phyloP scores from a whole-genome alignment of 2,888 invertebrate genomes.

The Argyra leucocephala region DNA sequence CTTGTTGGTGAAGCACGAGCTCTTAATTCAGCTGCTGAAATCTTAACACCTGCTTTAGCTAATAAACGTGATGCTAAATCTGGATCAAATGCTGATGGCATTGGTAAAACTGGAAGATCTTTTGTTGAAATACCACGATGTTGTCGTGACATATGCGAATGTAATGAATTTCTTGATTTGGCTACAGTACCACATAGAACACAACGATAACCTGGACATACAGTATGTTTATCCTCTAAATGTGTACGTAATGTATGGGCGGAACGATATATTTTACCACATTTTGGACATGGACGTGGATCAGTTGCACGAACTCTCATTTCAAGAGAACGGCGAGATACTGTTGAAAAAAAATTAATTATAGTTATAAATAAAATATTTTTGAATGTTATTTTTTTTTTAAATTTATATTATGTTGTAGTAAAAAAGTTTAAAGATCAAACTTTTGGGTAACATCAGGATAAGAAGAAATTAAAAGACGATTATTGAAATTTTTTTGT shows the following conservation, averaged over 20 bases:
- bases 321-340: slow-evolving; percentile 71
- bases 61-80: slow-evolving; percentile 76
- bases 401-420: not conserved
- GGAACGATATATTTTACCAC: slow-evolving; percentile 84
- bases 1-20: slow-evolving; percentile 75
- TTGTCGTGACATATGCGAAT: slow-evolving; percentile 89
- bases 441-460: not conserved
- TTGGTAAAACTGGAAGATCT: slow-evolving; percentile 82
- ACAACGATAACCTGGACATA: slow-evolving; percentile 85
- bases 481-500: not conserved
- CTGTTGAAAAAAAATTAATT: slow-evolving; percentile 41
- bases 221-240: slow-evolving; percentile 85
- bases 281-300: slow-evolving; percentile 84
- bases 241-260: slow-evolving; percentile 86
- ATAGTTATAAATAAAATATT: not conserved
- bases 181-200: slow-evolving; percentile 88
- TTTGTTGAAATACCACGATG: slow-evolving; percentile 89
- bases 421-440: not conserved
- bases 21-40: slow-evolving; percentile 70
- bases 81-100: slow-evolving; percentile 87
- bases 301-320: slow-evolving; percentile 84
- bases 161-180: slow-evolving; percentile 81
- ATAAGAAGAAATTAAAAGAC: slow-evolving; percentile 1
- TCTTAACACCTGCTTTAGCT: slow-evolving; percentile 81
- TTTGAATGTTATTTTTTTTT: not conserved